phyloP scores from a whole-genome alignment of 2,797 vertebrate species.

The Anguilla obscura region DNA sequence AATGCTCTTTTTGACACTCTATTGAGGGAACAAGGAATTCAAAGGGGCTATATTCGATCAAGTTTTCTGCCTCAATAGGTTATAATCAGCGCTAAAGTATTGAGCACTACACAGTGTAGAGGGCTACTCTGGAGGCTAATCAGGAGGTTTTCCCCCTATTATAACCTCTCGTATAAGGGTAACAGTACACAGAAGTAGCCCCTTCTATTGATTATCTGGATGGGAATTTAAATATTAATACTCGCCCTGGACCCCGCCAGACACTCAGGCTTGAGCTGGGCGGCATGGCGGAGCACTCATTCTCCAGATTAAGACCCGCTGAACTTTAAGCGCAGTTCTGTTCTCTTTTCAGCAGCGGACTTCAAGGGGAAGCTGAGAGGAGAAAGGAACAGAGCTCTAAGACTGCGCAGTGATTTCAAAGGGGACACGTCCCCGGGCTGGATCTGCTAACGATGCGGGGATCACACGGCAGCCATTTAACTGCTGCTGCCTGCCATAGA shows the following conservation, averaged over 20 bases:
- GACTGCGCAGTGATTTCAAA: conserved; percentile 15
- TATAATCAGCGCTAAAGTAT: conserved; percentile 97
- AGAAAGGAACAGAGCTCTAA: conserved; percentile 53
- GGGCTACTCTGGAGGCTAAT: conserved; percentile 92
- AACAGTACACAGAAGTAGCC: conserved; percentile 78
- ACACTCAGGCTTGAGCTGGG: conserved; percentile 73
- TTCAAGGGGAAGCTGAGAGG: conserved; percentile 73
- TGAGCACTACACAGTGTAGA: conserved; percentile 89
- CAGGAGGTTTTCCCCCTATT: conserved; percentile 89
- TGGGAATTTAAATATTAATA: conserved; percentile 87
- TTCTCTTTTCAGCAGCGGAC: conserved; percentile 75
- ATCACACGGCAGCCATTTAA: conserved; percentile 67
- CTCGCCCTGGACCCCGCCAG: conserved; percentile 70
- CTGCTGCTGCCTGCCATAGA: conserved; percentile 52
- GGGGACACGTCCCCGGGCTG: conserved; percentile 59
- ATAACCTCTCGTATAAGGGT: conserved; percentile 85
- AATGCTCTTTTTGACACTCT: conserved; percentile 97
- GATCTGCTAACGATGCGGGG: conserved; percentile 64
- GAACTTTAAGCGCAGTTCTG: conserved; percentile 67
- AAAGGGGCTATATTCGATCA: conserved; percentile 98
- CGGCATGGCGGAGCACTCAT: conserved; percentile 82
- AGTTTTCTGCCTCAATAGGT: conserved; percentile 99
- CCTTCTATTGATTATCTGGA: conserved; percentile 82
- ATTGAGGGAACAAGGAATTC: conserved; percentile 98
- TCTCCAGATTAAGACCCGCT: conserved; percentile 76